Percentiles rank a stretch among this genome's conserved stretches.
Evolutionary conservation across 2,797 vertebrate genomes (phyloP).

Genomic region (Taenioides sp.): DNA sequence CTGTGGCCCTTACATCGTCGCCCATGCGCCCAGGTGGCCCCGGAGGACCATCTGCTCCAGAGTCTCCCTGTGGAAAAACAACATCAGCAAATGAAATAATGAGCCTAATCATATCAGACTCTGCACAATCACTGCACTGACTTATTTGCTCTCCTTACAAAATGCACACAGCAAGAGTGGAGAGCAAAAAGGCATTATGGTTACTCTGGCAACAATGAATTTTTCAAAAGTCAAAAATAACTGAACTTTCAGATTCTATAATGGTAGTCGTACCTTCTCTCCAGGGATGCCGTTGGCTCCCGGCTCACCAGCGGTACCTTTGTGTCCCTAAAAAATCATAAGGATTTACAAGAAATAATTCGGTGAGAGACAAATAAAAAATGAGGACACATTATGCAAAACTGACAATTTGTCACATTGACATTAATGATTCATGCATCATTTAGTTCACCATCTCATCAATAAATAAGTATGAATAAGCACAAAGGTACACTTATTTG

Average conservation of each 20-base stretch:
- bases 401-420: too few species aligned
- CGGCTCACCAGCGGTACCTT: constrained; percentile 68
- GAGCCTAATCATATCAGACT: constrained; percentile 23
- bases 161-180: not conserved
- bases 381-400: too few species aligned
- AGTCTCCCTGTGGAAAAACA: constrained; percentile 68
- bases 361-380: too few species aligned
- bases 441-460: too few species aligned
- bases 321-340: constrained; percentile 71
- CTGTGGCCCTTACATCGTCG: constrained; percentile 71
- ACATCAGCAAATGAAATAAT: not conserved
- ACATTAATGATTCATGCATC: too few species aligned
- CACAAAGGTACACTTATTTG: not conserved
- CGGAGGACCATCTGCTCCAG: constrained; percentile 65
- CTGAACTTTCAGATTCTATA: not conserved
- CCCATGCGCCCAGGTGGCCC: constrained; percentile 77
- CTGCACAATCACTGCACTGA: not conserved
- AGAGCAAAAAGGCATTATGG: not conserved
- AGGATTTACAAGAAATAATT: not conserved
- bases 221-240: not conserved
- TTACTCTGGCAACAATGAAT: not conserved
- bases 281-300: constrained; percentile 72
- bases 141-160: constrained; percentile 8
- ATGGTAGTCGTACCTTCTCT: constrained; percentile 65
- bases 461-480: too few species aligned